These are phyloP conservation scores for Antennarius striatus DNA, from an alignment of 2,113 vertebrate species.

Conservation along the genomic window DNA sequence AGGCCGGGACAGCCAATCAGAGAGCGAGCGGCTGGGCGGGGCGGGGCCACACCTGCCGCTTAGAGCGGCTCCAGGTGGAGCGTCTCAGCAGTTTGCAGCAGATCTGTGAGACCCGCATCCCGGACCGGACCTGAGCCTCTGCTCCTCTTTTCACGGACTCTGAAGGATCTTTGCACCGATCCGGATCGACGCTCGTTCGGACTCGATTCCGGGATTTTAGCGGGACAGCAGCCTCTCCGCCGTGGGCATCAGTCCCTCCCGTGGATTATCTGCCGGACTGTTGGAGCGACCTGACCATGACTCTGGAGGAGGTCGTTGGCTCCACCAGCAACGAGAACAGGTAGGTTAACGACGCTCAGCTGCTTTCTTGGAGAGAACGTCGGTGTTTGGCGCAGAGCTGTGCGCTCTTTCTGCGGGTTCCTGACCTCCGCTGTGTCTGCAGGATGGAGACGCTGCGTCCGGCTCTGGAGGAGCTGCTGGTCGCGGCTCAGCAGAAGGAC, in stretches of 20 bases:
- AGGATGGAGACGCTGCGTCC: slow-evolving; percentile 87
- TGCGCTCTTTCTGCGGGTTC: background rate
- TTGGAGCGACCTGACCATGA: slow-evolving; percentile 82
- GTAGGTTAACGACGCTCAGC: slow-evolving; percentile 58
- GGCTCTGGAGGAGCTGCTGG: slow-evolving; percentile 87
- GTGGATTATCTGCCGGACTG: slow-evolving; percentile 76
- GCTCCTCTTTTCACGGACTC: no score
- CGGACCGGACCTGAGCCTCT: background rate
- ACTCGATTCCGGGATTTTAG: slow-evolving; percentile 23
- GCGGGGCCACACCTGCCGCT: slow-evolving; percentile 22
- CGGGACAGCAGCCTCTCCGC: no score
- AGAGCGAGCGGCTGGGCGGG: background rate
- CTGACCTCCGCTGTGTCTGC: slow-evolving; percentile 30
- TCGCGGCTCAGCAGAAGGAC: slow-evolving; percentile 84
- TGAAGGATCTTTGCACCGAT: background rate
- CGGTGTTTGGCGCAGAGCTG: no score
- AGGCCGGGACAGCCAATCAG: slow-evolving; percentile 61
- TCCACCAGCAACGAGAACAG: slow-evolving; percentile 83
- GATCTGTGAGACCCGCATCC: background rate
- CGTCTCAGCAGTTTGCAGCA: slow-evolving; percentile 9
- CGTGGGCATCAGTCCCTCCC: no score
- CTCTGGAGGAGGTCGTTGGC: slow-evolving; percentile 88
- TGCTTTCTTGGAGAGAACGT: no score
- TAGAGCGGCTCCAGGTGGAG: rapidly evolving
- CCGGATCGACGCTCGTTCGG: slow-evolving; percentile 55